Base-by-base conservation (phyloP, 2,113 vertebrate species). In the Argyrosomus japonicus region DNA sequence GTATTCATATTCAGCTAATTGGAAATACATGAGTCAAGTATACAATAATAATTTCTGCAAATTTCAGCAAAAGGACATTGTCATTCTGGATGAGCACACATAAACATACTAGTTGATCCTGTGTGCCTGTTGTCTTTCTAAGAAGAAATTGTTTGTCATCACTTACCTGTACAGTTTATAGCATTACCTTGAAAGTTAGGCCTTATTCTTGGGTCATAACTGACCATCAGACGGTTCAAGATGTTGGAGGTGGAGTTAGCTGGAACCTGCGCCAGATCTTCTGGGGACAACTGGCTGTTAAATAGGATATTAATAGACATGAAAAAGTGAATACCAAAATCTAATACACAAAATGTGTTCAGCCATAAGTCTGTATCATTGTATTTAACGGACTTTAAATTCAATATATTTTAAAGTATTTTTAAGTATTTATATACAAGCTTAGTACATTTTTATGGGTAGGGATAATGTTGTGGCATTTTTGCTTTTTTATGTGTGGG, bases 181-280 rank as follows among this genome's bases (percentile, higher is more conserved):
- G 12, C 25, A 12, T 80, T 89, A 98, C 98, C 97, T 97, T 99
- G 97, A 92, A 99, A 99, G 94, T 99, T 99, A 27, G 98, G 98
- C 63, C 97, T 96, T 93, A 99, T 98, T 91, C 98, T 95, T 73
- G 97, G 96, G 88, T 99, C 97, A 65, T 99, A 99, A 81, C 94
- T 97, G 93, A 98, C 95, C 91, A 99, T 93, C 9, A 99, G 91
- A n/a, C 97, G 96, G 84, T 98, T 98, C 86, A 99, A 88, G 84
- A 98, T 98, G 92, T 98, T 99, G 89, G 97, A 99, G 17, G 98
- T 99, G 18, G 98, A 97, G 93, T 99, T 99, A 29, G 88, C 96
- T 9, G 97, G 97, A 83, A 97, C 97, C 79, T 96, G 96, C 67
- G 97, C 98, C 70, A 99, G 95, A 75, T 99, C 97, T 87, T 99